Conservation (phyloP, 2,888 invertebrate genomes). For the Meghimatium bilineatum region DNA sequence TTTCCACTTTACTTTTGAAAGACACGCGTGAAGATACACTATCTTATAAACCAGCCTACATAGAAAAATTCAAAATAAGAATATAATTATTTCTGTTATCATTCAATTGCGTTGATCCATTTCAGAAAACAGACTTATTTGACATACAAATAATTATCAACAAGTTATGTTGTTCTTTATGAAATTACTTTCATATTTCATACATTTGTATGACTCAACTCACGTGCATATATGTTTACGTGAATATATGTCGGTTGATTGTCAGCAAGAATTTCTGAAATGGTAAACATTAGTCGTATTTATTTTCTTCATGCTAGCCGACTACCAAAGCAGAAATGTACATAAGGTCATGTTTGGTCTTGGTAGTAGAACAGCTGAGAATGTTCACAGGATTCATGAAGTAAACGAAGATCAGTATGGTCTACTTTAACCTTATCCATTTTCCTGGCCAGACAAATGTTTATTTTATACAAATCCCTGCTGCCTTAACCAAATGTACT, state of each 20-base stretch:
- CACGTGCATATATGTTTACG: neutral
- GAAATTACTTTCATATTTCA: too few relatives aligned
- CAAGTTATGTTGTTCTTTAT: too few relatives aligned
- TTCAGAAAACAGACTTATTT: too few relatives aligned
- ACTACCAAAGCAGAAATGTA: neutral
- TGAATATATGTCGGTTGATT: neutral
- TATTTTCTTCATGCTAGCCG: neutral
- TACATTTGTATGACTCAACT: too few relatives aligned
- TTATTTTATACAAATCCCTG: neutral
- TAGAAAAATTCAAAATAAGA: too few relatives aligned
- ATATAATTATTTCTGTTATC: too few relatives aligned
- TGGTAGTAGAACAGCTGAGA: neutral
- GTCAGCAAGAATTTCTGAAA: neutral
- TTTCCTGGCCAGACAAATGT: neutral
- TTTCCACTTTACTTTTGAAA: too few relatives aligned
- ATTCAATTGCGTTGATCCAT: too few relatives aligned
- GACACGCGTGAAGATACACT: too few relatives aligned
- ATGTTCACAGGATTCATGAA: neutral
- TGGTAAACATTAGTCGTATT: neutral
- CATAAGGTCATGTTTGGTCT: neutral
- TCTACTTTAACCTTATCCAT: neutral
- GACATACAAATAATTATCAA: too few relatives aligned
- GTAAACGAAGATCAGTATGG: neutral
- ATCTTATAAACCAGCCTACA: too few relatives aligned
- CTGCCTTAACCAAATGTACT: too few relatives aligned